Percentiles rank a stretch among this genome's conserved stretches.
These are phyloP conservation scores for Sarcophaga variegata DNA, from an alignment of 2,888 invertebrate genomes.

Conservation along the genomic window DNA sequence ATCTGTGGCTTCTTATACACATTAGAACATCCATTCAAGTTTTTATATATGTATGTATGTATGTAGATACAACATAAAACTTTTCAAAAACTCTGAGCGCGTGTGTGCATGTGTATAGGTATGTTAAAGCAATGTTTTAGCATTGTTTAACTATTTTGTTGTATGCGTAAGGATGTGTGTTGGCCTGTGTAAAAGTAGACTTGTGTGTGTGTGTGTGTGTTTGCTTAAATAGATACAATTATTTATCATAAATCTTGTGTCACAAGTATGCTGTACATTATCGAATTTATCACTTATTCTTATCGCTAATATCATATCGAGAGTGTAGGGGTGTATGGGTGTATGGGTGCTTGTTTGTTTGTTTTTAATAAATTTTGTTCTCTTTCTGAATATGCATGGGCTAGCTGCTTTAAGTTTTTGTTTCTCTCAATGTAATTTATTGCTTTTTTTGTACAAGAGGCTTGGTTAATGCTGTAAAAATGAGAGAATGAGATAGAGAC, in stretches of 20 bases:
- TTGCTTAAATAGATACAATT: conserved; percentile 18
- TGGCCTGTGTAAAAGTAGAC: too few relatives aligned
- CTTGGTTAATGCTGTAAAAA: background rate
- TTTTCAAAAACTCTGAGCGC: too few relatives aligned
- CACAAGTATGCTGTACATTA: conserved; percentile 43
- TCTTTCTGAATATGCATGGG: background rate
- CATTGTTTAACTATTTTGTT: too few relatives aligned
- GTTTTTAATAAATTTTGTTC: conserved; percentile 10
- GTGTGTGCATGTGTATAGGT: background rate
- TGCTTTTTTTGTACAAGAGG: background rate
- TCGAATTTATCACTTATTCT: conserved; percentile 60
- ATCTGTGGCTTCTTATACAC: too few relatives aligned
- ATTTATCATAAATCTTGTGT: conserved; percentile 35
- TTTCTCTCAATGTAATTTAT: too few relatives aligned
- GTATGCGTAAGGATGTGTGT: too few relatives aligned
- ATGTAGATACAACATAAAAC: too few relatives aligned
- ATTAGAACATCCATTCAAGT: too few relatives aligned
- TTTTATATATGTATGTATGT: too few relatives aligned
- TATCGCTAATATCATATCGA: conserved; percentile 35
- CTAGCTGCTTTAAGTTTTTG: background rate
- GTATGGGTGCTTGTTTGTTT: conserved; percentile 41
- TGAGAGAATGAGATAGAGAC: background rate
- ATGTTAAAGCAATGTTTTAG: too few relatives aligned
- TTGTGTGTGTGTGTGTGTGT: background rate
- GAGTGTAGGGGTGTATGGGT: background rate